These are phyloP conservation scores for Monoplex corrugatus DNA, from an alignment of 2,888 invertebrate genomes.

Conservation along the genomic window DNA sequence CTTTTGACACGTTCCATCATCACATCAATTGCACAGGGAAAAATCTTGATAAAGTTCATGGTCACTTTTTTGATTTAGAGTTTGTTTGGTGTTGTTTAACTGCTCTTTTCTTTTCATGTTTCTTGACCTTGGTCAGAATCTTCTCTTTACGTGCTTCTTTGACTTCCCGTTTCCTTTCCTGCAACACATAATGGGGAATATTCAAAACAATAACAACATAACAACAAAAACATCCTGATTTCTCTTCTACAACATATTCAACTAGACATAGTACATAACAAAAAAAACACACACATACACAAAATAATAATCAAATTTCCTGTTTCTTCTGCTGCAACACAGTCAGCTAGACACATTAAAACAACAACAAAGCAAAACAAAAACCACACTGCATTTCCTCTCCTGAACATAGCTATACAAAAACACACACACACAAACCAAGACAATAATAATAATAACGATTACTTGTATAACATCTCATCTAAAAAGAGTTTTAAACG, in stretches of 20 bases:
- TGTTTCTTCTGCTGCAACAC: too few relatives aligned
- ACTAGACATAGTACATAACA: neutral
- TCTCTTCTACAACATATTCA: neutral
- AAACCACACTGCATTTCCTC: too few relatives aligned
- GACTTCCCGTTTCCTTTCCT: slow-evolving; percentile 37
- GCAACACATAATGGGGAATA: neutral
- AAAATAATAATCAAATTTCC: too few relatives aligned
- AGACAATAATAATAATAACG: neutral
- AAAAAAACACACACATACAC: neutral
- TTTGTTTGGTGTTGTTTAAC: neutral
- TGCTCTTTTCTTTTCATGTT: slow-evolving; percentile 41
- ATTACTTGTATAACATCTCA: neutral
- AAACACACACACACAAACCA: too few relatives aligned
- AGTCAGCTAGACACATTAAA: too few relatives aligned
- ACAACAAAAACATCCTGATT: too few relatives aligned
- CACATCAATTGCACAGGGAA: slow-evolving; percentile 32
- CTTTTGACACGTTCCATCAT: neutral
- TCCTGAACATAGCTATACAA: too few relatives aligned
- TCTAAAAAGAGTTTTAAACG: too few relatives aligned
- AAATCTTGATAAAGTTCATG: neutral
- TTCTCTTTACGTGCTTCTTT: slow-evolving; percentile 46
- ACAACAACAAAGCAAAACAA: too few relatives aligned
- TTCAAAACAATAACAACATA: too few relatives aligned
- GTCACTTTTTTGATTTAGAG: slow-evolving; percentile 10
- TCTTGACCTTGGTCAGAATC: slow-evolving; percentile 35